phyloP scores from a whole-genome alignment of 2,797 vertebrate species.

The Labeo calbasu region DNA sequence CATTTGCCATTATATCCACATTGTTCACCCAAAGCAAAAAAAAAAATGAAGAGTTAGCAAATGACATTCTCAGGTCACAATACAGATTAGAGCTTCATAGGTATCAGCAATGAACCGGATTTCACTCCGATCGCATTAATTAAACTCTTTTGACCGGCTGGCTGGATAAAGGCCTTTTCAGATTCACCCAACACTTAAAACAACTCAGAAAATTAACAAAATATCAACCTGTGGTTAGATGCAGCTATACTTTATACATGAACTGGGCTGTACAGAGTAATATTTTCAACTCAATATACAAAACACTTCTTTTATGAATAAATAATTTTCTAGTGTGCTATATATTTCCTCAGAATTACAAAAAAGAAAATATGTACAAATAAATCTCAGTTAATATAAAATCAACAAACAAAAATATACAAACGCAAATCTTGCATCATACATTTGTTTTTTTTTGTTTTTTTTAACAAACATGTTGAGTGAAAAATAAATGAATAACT shows the following conservation, averaged over 20 bases:
- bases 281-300: constrained; percentile 83
- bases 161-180: constrained; percentile 11
- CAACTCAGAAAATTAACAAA: constrained; percentile 70
- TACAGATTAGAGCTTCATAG: constrained; percentile 20
- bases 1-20: neutral
- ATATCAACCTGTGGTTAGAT: constrained; percentile 66
- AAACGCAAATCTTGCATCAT: constrained; percentile 44
- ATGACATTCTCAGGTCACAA: constrained; percentile 30
- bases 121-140: neutral
- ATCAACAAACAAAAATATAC: constrained; percentile 69
- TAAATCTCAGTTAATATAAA: constrained; percentile 79
- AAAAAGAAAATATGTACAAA: constrained; percentile 81
- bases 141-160: neutral
- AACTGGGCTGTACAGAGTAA: constrained; percentile 74
- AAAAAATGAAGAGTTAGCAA: constrained; percentile 13
- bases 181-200: constrained; percentile 45
- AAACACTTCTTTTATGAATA: constrained; percentile 80
- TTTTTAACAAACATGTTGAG: constrained; percentile 74
- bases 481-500: constrained; percentile 26
- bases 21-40: neutral
- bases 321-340: constrained; percentile 79
- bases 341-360: constrained; percentile 74
- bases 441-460: neutral
- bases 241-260: constrained; percentile 76
- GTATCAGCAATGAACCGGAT: constrained; percentile 6